Evolutionary conservation across 2,113 vertebrate species (phyloP).

Genomic region (Pimephales promelas): DNA sequence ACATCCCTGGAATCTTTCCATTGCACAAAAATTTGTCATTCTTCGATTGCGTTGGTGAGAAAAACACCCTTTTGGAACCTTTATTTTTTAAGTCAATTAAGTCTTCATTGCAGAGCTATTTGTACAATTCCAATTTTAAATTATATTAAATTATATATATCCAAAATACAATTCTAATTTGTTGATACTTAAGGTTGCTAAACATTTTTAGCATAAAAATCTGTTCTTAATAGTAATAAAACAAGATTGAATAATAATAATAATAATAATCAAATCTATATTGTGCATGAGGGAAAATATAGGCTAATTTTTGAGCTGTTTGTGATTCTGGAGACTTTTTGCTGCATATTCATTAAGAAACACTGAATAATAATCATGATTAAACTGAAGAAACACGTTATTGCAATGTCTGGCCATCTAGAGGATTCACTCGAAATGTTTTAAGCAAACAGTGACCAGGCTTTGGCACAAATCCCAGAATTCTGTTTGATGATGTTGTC

Average conservation of each 20-base stretch:
- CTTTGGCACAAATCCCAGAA: constrained; percentile 14
- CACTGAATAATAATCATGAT: not conserved
- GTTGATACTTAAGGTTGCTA: not conserved
- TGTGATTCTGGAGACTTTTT: not conserved
- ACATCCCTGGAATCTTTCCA: too few relatives aligned
- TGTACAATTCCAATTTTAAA: not conserved
- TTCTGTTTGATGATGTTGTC: constrained; percentile 18
- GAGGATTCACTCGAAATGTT: constrained; percentile 4
- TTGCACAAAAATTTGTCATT: too few relatives aligned
- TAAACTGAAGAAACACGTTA: not conserved
- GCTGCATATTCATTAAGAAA: not conserved
- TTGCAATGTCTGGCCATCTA: not conserved
- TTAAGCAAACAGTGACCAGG: not conserved
- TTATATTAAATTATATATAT: too few relatives aligned
- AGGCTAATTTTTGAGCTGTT: not conserved
- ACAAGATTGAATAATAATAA: not conserved
- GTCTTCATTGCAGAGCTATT: not conserved
- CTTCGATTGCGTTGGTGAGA: too few relatives aligned
- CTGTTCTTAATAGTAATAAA: too few relatives aligned
- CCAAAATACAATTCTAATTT: not conserved
- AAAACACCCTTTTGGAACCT: too few relatives aligned
- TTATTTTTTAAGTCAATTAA: not conserved
- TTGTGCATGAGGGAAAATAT: not conserved
- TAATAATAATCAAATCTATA: not conserved
- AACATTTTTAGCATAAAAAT: not conserved